Evolutionary conservation across 2,797 vertebrate species (phyloP).

Genomic region (Falco columbarius): DNA sequence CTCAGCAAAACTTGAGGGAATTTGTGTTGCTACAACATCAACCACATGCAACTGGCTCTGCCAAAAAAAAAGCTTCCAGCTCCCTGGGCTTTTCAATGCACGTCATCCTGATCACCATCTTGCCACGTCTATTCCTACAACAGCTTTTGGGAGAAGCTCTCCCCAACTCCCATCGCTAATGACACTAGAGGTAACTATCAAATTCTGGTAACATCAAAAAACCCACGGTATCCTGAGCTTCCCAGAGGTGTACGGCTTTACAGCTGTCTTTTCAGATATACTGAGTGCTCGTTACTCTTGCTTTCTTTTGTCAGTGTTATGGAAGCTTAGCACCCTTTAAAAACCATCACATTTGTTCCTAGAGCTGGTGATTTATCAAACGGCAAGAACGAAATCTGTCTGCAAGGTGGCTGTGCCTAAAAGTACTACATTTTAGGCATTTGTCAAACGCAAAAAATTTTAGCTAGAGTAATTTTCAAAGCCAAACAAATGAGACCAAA

Average conservation of each 20-base stretch:
- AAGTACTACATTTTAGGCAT: not conserved
- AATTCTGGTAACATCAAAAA: not conserved
- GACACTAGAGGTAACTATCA: not conserved
- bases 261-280: not conserved
- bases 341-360: not conserved
- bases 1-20: slow-evolving; percentile 27
- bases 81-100: not conserved
- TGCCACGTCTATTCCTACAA: not conserved
- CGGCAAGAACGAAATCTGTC: not conserved
- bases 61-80: slow-evolving; percentile 12
- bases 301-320: not conserved
- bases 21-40: not conserved
- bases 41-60: not conserved
- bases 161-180: not conserved
- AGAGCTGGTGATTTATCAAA: not conserved
- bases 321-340: slow-evolving; percentile 22
- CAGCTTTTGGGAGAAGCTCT: not conserved
- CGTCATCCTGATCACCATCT: not conserved
- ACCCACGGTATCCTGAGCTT: not conserved
- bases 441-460: not conserved
- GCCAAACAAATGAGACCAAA: slow-evolving; percentile 47
- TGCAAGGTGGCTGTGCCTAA: not conserved
- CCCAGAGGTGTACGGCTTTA: not conserved
- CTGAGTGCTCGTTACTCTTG: slow-evolving; percentile 17
- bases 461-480: not conserved